phyloP scores from a whole-genome alignment of 2,113 vertebrate genomes.

The Clarias magur region DNA sequence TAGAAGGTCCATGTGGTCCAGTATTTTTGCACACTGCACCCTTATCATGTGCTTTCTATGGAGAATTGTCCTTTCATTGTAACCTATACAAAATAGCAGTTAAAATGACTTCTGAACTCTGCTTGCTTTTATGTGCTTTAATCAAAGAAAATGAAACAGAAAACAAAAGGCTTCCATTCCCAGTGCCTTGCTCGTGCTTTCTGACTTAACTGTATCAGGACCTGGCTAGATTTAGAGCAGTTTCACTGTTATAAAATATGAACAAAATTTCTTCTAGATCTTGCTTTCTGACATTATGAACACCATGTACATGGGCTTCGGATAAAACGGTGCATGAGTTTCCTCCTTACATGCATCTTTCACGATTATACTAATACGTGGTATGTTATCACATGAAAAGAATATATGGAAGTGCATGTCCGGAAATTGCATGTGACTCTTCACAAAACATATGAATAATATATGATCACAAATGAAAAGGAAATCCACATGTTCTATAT shows the following conservation, averaged over 20 bases:
- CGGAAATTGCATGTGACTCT: too few species aligned
- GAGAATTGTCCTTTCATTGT: neutral
- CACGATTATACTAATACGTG: neutral
- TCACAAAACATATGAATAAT: neutral
- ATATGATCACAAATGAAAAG: neutral
- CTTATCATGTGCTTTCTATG: constrained; percentile 26
- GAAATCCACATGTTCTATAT: neutral
- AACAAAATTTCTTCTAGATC: neutral
- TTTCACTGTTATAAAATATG: neutral
- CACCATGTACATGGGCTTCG: neutral
- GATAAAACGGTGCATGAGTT: neutral
- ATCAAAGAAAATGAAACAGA: constrained; percentile 32
- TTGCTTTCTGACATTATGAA: neutral
- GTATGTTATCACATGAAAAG: neutral
- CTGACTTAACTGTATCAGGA: neutral
- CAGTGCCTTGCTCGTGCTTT: constrained; percentile 2
- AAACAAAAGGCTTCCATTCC: constrained; percentile 5
- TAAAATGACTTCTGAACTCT: constrained; percentile 37
- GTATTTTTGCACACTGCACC: neutral
- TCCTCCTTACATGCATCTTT: neutral
- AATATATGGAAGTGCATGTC: too few species aligned
- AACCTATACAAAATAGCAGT: neutral
- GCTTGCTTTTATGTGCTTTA: constrained; percentile 39
- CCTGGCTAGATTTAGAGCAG: neutral
- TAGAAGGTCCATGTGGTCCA: neutral